Conservation (phyloP, 2,113 vertebrate species). For the Ranitomeya variabilis region DNA sequence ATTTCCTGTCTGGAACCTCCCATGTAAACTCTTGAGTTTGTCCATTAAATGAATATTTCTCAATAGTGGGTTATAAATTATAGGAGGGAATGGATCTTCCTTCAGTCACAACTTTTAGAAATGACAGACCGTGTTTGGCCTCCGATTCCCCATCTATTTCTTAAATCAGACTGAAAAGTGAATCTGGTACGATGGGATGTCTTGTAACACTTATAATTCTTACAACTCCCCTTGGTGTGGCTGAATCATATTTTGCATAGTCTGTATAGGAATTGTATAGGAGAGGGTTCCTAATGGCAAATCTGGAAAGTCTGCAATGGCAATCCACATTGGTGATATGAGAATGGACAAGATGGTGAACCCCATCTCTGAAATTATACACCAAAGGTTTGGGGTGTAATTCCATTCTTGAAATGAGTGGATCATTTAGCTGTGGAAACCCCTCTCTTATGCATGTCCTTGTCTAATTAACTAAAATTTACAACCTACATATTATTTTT, state of each 20-base stretch:
- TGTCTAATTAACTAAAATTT: too few species aligned
- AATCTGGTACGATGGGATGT: background rate
- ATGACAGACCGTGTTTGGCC: background rate
- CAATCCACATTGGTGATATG: background rate
- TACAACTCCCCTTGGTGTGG: background rate
- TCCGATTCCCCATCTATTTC: background rate
- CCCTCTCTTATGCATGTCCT: too few species aligned
- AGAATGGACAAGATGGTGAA: background rate
- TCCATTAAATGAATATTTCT: background rate
- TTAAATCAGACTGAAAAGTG: background rate
- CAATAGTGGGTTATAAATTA: background rate
- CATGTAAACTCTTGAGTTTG: background rate
- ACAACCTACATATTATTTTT: too few species aligned
- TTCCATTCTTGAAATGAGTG: too few species aligned
- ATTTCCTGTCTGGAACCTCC: slow-evolving; percentile 7
- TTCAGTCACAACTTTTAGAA: background rate
- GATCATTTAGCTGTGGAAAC: too few species aligned
- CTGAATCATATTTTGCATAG: background rate
- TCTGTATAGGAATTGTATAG: background rate
- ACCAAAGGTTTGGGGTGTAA: too few species aligned
- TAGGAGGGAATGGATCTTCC: background rate
- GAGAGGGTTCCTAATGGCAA: background rate
- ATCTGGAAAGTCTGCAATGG: background rate
- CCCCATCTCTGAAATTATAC: too few species aligned
- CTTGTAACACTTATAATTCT: background rate